Base-by-base conservation (phyloP, 2,113 vertebrate species). In the Caranx ignobilis region DNA sequence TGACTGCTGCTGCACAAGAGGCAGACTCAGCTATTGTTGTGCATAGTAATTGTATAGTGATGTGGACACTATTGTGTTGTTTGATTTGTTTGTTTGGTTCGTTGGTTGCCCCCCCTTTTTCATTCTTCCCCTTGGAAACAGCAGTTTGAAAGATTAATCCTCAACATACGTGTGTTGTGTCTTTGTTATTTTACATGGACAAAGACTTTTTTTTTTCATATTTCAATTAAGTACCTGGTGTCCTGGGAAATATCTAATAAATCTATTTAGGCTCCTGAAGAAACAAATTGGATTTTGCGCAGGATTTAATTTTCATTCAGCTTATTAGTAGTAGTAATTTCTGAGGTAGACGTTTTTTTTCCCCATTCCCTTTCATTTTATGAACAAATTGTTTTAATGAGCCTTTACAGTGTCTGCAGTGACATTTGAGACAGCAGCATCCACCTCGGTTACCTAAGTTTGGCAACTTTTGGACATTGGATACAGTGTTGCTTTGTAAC, bases 331-430 rank as follows among this genome's bases (percentile, higher is more conserved):
- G 19, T 15, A 21, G 2, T 41, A 0, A n/a, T 55, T 67, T 26
- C 1, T 43, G 50, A 69, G 55, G 12, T 12, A 26, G 15, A 65
- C 19, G 37, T 55, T 15, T 60, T 3, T 5, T 52, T 32, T 19
- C 21, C 18, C 11, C 6, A 57, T 32, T 15, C 21, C 18, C 11
- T 75, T 84, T 61, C 35, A 60, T 70, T 54, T 15, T 11, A 73
- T 71, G 11, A 47, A 59, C 45, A 50, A 75, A 56, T 39, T 26
- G 1, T 26, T 26, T 26, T 57, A 26, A 11, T n/a, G 32, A 63
- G 21, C 19, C 43, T 34, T 37, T 21, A 15, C 9, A 47, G 5
- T 18, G 9, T 65, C 11, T 70, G 39, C 3, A 21, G 5, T 45
- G 3, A 59, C 34, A 65, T 34, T 9, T 41, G n/a, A 57, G 34